phyloP scores from a whole-genome alignment of 2,797 vertebrate genomes.

The Danio choprae region DNA sequence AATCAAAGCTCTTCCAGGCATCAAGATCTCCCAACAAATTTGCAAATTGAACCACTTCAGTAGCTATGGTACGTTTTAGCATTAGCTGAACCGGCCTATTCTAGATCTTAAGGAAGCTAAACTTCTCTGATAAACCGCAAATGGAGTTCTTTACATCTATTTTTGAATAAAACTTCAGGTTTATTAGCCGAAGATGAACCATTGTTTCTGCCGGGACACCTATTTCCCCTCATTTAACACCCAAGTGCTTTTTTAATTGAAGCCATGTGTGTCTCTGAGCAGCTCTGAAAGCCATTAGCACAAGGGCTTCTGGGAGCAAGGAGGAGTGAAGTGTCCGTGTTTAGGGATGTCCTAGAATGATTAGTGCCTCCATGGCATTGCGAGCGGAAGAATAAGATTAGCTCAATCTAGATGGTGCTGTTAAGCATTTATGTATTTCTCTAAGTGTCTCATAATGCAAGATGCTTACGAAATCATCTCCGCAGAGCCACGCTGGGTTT shows the following conservation, averaged over 20 bases:
- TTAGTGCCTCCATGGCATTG: slow-evolving; percentile 21
- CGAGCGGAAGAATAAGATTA: slow-evolving; percentile 19
- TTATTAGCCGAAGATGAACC: slow-evolving; percentile 22
- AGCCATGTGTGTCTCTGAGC: slow-evolving; percentile 33
- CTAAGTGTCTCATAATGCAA: slow-evolving; percentile 6
- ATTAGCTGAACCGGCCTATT: background rate
- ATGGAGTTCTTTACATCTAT: background rate
- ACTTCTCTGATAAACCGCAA: slow-evolving; percentile 6
- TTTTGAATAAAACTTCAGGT: slow-evolving; percentile 18
- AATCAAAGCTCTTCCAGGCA: background rate
- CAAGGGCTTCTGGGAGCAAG: slow-evolving; percentile 29
- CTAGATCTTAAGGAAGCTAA: background rate
- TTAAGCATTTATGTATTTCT: slow-evolving; percentile 19
- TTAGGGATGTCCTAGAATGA: slow-evolving; percentile 48
- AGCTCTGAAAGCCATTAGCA: slow-evolving; percentile 44
- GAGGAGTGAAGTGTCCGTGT: slow-evolving; percentile 24
- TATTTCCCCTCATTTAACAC: slow-evolving; percentile 39
- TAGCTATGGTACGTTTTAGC: background rate
- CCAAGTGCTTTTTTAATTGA: slow-evolving; percentile 50
- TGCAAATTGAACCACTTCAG: slow-evolving; percentile 1
- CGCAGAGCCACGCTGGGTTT: background rate
- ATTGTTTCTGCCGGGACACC: slow-evolving; percentile 22
- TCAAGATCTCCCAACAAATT: background rate
- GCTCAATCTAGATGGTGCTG: background rate
- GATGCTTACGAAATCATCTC: slow-evolving; percentile 2